phyloP scores from a whole-genome alignment of 2,888 invertebrate genomes.

The Aphodius sticticus region DNA sequence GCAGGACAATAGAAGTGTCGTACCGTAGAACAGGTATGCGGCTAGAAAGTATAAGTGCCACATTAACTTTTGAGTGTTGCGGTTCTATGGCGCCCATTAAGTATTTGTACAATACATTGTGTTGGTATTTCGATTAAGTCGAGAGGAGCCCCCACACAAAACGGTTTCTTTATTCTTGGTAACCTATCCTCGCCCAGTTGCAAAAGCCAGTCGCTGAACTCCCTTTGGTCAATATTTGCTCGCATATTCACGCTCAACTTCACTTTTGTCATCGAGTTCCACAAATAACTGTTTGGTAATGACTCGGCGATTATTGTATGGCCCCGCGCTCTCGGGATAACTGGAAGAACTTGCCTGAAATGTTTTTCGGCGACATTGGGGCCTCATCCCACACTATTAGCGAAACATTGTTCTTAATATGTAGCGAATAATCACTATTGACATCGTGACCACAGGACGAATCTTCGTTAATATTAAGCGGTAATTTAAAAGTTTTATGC shows the following conservation, averaged over 20 bases:
- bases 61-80: constrained; percentile 48
- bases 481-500: constrained; percentile 21
- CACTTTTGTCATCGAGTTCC: constrained; percentile 32
- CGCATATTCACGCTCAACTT: constrained; percentile 35
- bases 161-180: constrained; percentile 7
- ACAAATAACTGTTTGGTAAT: too few species aligned
- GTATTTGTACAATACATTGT: constrained; percentile 49
- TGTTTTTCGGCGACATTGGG: constrained; percentile 34
- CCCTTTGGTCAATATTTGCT: constrained; percentile 25
- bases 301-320: constrained; percentile 29
- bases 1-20: constrained; percentile 50
- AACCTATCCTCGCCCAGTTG: constrained; percentile 27
- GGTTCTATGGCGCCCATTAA: constrained; percentile 45
- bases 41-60: constrained; percentile 45
- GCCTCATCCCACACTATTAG: constrained; percentile 42
- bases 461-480: constrained; percentile 11
- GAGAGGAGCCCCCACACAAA: constrained; percentile 14
- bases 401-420: constrained; percentile 7
- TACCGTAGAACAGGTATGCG: constrained; percentile 47
- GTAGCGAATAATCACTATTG: not conserved
- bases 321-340: constrained; percentile 33
- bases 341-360: constrained; percentile 39
- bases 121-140: constrained; percentile 38
- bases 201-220: constrained; percentile 37
- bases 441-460: not conserved